Evolutionary conservation across 2,888 invertebrate species (phyloP), one percentile per base, ranked within the genome.

Genomic region (Argynnis bischoffii): DNA sequence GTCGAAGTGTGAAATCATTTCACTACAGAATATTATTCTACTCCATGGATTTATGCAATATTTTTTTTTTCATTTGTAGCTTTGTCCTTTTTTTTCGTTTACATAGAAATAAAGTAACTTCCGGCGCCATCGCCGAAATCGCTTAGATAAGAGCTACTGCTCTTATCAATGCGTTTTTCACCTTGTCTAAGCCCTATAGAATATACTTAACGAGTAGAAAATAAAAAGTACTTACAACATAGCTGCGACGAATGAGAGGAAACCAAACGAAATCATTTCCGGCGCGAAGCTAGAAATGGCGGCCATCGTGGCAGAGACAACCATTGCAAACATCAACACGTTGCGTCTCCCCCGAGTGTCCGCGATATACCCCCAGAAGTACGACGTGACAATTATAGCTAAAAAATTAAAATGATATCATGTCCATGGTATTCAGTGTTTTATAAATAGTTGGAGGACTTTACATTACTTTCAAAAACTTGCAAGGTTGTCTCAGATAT

Each of bases 321-420:
- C 75, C 78, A 95, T 87, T 0, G 94, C 89, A 55, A 87, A 82
- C 69, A 94, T 86, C 77, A 94, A 84, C 1, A 94, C 92, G 13
- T 92, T 93, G 18, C 95, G 93, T 3, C 97, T 93, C 0, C 97
- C 97, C 69, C 94, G 85, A 59, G 95, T 94, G 84, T 98, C 97
- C 0, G 97, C 96, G 71, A 97, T 82, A 73, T 95, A 94, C 54
- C 97, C 97, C 96, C 97, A 96, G 64, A 96, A 86, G 86, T 96
- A 95, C 0, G 96, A 95, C 63, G 97, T 97, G 31, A 95, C 76
- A 41, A 95, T 95, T 48, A 96, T 95, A 57, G 96, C 94, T 94
- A 81, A 8, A 31, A 15, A 35, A 18, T 26, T 3, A 4, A 26
- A 4, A 26, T 5, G 26, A 26, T 26, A 26, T 4, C 0, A 0